These are phyloP conservation scores for Dynastes tityus DNA, from an alignment of 2,888 invertebrate genomes.

Conservation along the genomic window DNA sequence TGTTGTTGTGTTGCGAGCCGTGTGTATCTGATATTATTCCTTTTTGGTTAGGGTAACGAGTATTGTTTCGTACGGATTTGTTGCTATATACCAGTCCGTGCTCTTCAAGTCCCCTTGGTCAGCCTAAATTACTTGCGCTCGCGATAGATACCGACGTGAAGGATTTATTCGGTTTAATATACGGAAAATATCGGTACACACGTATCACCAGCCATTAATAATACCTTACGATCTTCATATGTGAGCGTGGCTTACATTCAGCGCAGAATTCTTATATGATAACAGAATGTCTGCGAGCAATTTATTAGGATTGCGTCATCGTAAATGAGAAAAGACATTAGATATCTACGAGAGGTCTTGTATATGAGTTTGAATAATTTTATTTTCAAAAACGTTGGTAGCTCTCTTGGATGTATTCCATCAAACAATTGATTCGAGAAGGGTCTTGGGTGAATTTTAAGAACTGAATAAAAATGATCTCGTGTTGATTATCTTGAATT, in stretches of 20 bases:
- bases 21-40: slow-evolving; percentile 53
- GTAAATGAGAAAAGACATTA: too few relatives aligned
- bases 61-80: slow-evolving; percentile 49
- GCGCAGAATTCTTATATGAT: background rate
- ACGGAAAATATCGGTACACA: slow-evolving; percentile 28
- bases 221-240: slow-evolving; percentile 17
- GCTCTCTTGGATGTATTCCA: too few relatives aligned
- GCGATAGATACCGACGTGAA: slow-evolving; percentile 32
- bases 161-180: slow-evolving; percentile 37
- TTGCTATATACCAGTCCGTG: slow-evolving; percentile 20
- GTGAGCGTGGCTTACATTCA: background rate
- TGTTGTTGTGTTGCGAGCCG: slow-evolving; percentile 50
- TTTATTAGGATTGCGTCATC: too few relatives aligned
- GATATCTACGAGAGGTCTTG: too few relatives aligned
- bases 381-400: too few relatives aligned
- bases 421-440: too few relatives aligned
- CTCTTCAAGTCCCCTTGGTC: slow-evolving; percentile 45
- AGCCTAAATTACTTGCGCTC: slow-evolving; percentile 39
- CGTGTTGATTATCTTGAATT: too few relatives aligned
- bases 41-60: slow-evolving; percentile 46
- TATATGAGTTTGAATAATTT: too few relatives aligned
- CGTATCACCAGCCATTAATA: slow-evolving; percentile 35
- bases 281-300: background rate
- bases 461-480: too few relatives aligned
- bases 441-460: too few relatives aligned